Evolutionary conservation across 2,888 invertebrate species (phyloP), one percentile per base, ranked within the genome.

Genomic region (Eurytoma californica): DNA sequence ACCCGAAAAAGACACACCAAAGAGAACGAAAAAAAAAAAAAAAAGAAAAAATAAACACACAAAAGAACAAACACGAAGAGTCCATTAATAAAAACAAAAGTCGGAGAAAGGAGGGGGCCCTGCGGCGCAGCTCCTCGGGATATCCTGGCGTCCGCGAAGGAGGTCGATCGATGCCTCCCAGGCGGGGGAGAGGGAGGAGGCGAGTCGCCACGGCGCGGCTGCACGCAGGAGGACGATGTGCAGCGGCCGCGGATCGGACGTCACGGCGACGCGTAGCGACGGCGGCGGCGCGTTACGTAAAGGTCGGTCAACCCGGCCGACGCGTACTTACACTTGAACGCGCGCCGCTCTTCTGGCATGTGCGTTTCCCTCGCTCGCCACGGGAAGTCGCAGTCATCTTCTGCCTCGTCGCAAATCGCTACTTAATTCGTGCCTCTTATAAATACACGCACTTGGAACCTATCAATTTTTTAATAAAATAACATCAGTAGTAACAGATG

Each of bases 271-370:
- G 75, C 74, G 82, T 82, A 77, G 78, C 68, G 79, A 76, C 83
- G 79, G 77, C 83, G 83, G 83, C 85, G 80, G 87, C 86, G 84
- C 83, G 88, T 90, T 90, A 90, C 89, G 90, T 90, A 90, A 90
- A 90, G 90, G 90, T 90, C 90, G 89, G 89, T 90, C 89, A 90
- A 39, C 89, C 89, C 89, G 88, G 86, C 87, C 86, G 86, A 85
- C 86, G 53, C 53, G 84, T 82, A 81, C 80, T 67, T 58, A 72
- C 70, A 72, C 72, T 75, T 66, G 72, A 72, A 75, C 67, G 79
- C 75, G 53, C 53, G 18, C 30, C n/a, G 53, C 12, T 2, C 30
- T 28, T 39, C 39, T 7, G 39, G 39, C 39, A 39, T 39, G 39
- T 9, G 39, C 39, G 7, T 39, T 39, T 39, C 39, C 39, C 39